Conservation (phyloP, 2,797 vertebrate genomes). For the Epinephelus malabaricus region DNA sequence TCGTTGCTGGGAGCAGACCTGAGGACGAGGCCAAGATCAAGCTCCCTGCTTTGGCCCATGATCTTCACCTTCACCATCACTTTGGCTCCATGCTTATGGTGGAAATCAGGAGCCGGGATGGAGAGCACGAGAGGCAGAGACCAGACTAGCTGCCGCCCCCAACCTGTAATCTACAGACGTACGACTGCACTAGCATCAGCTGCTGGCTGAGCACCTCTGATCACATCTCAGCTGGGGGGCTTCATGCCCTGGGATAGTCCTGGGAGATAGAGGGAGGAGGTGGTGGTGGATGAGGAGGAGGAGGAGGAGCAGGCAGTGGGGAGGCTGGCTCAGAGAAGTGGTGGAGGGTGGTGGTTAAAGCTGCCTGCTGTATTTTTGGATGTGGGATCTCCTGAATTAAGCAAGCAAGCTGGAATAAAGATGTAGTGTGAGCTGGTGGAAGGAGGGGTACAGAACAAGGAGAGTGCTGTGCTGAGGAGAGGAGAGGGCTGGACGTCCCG, state of each 20-base stretch:
- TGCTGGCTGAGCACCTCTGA: slow-evolving; percentile 62
- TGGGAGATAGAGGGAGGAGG: slow-evolving; percentile 61
- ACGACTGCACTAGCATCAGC: slow-evolving; percentile 55
- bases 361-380: slow-evolving; percentile 85
- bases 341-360: slow-evolving; percentile 63
- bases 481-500: slow-evolving; percentile 74
- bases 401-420: slow-evolving; percentile 85
- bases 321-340: slow-evolving; percentile 68
- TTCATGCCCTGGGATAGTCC: slow-evolving; percentile 76
- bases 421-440: slow-evolving; percentile 87
- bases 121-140: slow-evolving; percentile 30
- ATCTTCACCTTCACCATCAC: slow-evolving; percentile 9
- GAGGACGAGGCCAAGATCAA: neutral
- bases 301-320: slow-evolving; percentile 54
- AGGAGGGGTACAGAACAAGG: slow-evolving; percentile 84
- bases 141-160: slow-evolving; percentile 24
- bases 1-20: slow-evolving; percentile 13
- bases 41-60: slow-evolving; percentile 16
- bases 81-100: slow-evolving; percentile 9
- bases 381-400: slow-evolving; percentile 85
- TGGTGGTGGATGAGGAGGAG: slow-evolving; percentile 43
- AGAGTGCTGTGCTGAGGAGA: slow-evolving; percentile 83
- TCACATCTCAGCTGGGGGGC: slow-evolving; percentile 53
- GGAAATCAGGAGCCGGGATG: slow-evolving; percentile 50
- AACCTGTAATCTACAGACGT: slow-evolving; percentile 37